phyloP scores from a whole-genome alignment of 2,888 invertebrate species.

The Megalurothrips usitatus region DNA sequence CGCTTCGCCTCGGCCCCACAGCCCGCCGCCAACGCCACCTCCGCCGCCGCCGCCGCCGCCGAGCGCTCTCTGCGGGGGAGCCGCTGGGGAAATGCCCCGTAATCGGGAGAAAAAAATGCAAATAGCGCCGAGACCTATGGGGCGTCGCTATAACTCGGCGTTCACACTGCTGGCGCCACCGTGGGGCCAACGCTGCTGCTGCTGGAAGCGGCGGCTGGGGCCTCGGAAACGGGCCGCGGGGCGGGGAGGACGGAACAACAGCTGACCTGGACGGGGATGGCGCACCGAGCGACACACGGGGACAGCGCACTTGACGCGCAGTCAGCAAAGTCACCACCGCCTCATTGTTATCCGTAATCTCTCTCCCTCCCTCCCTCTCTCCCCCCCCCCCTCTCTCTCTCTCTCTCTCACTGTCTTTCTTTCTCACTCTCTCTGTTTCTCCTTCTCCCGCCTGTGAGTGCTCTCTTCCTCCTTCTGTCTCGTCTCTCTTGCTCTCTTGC shows the following conservation, averaged over 20 bases:
- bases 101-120: constrained; percentile 20
- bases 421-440: too few relatives aligned
- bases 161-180: neutral
- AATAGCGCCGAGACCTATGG: constrained; percentile 21
- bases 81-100: constrained; percentile 19
- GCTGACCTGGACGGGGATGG: too few relatives aligned
- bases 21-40: neutral
- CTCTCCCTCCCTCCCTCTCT: too few relatives aligned
- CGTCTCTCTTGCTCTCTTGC: neutral
- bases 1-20: neutral
- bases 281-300: neutral
- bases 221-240: neutral
- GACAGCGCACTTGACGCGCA: neutral
- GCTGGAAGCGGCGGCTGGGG: neutral
- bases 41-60: neutral
- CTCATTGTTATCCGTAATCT: neutral
- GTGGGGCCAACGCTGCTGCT: neutral
- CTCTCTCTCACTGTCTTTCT: too few relatives aligned
- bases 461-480: neutral
- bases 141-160: constrained; percentile 21
- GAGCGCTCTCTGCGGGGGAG: neutral
- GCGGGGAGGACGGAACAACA: neutral
- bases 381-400: too few relatives aligned
- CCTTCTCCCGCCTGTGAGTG: too few relatives aligned
- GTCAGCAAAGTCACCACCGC: neutral